Percentiles rank a stretch among this genome's conserved stretches.
phyloP scores from a whole-genome alignment of 2,113 vertebrate species.

The Tachycineta bicolor region DNA sequence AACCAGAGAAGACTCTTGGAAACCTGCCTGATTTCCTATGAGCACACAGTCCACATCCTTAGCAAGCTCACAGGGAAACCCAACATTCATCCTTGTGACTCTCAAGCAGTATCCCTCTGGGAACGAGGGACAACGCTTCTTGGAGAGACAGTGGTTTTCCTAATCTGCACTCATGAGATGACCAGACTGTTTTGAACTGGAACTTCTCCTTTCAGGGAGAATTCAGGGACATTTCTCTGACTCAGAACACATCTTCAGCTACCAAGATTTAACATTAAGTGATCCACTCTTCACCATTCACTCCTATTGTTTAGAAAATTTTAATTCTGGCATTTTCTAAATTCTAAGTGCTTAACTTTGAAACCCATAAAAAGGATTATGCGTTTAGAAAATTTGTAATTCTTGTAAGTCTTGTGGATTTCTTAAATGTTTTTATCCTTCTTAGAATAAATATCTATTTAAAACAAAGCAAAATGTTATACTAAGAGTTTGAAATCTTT shows the following conservation, averaged over 20 bases:
- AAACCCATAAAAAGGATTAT: not conserved
- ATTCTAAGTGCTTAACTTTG: not conserved
- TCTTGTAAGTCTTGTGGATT: not conserved
- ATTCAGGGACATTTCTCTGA: not conserved
- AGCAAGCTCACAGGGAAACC: not conserved
- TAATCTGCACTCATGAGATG: not conserved
- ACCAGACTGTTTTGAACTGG: not conserved
- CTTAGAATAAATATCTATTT: not conserved
- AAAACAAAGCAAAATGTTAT: not conserved
- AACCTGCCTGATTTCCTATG: not conserved
- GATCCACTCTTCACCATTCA: not conserved
- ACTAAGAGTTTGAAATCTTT: not conserved
- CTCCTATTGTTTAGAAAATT: not conserved
- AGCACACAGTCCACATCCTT: not conserved
- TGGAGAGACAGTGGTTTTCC: not conserved
- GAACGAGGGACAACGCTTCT: not conserved
- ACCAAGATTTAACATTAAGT: not conserved
- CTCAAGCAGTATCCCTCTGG: not conserved
- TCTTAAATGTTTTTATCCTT: not conserved
- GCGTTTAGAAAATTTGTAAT: not conserved
- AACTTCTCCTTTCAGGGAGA: not conserved
- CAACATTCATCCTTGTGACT: not conserved
- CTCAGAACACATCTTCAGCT: not conserved
- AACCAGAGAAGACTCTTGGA: not conserved
- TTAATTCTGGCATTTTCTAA: not conserved